Conservation (phyloP, 2,113 vertebrate genomes). For the Leptodactylus fuscus region DNA sequence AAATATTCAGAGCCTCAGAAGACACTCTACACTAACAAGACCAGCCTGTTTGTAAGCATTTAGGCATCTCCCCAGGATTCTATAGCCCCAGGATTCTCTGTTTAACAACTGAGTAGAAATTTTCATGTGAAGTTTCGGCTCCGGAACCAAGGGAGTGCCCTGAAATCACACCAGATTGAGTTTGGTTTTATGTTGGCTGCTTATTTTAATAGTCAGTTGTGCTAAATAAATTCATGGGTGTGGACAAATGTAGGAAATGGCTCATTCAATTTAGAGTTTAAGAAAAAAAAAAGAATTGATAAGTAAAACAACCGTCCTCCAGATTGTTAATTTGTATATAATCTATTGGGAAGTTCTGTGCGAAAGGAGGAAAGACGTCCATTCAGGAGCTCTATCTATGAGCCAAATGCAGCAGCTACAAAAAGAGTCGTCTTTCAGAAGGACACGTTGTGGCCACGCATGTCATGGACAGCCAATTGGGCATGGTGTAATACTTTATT, state of each 20-base stretch:
- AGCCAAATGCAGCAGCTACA: too few species aligned
- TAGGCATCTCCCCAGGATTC: conserved; percentile 6
- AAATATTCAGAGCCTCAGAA: background rate
- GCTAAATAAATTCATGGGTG: conserved; percentile 22
- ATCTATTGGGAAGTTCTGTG: too few species aligned
- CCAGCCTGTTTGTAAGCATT: background rate
- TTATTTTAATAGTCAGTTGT: conserved; percentile 8
- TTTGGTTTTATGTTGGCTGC: background rate
- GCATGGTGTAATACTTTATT: too few species aligned
- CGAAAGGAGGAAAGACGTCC: too few species aligned
- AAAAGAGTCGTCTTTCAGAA: too few species aligned
- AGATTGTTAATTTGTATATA: too few species aligned
- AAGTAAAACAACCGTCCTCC: too few species aligned
- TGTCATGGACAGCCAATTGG: too few species aligned
- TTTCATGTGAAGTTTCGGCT: background rate
- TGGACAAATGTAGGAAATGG: background rate
- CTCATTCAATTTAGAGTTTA: background rate
- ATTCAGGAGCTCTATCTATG: too few species aligned
- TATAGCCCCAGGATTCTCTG: background rate
- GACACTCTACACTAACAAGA: background rate
- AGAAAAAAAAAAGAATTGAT: background rate
- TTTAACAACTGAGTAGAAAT: background rate
- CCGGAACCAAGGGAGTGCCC: background rate
- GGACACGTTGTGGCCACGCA: too few species aligned
- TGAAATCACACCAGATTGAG: background rate